Conservation (phyloP, 2,888 invertebrate species). For the Morpho helenor region DNA sequence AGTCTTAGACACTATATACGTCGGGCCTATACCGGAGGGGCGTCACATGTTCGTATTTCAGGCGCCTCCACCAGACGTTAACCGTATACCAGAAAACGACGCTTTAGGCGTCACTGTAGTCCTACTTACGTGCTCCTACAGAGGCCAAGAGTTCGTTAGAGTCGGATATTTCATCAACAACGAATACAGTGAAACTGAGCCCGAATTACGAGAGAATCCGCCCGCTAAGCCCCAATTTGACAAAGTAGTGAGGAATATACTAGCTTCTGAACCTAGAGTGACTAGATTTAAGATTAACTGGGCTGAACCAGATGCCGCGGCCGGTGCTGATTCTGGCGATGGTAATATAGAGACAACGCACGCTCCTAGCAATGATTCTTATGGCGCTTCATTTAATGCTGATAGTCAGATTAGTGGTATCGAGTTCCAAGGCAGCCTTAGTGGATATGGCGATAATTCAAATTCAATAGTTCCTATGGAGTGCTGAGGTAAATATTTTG, state of each 20-base stretch:
- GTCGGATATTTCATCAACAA: constrained; percentile 99
- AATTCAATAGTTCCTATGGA: constrained; percentile 83
- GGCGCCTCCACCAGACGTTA: constrained; percentile 97
- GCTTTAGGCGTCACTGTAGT: constrained; percentile 99
- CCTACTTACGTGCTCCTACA: constrained; percentile 94
- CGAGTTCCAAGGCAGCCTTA: constrained; percentile 64
- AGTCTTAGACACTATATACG: constrained; percentile 97
- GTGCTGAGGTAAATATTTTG: constrained; percentile 62
- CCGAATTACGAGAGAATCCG: constrained; percentile 95
- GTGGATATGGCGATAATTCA: constrained; percentile 80
- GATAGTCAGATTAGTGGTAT: constrained; percentile 68
- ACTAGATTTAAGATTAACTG: constrained; percentile 98
- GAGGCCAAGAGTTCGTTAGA: constrained; percentile 95
- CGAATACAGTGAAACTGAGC: constrained; percentile 94
- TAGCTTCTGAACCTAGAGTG: constrained; percentile 95
- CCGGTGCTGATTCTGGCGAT: constrained; percentile 52
- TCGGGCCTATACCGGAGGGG: constrained; percentile 97
- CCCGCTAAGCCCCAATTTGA: constrained; percentile 96
- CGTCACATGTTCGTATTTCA: constrained; percentile 91
- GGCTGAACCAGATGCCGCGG: constrained; percentile 85
- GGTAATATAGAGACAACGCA: constrained; percentile 55
- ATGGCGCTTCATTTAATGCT: constrained; percentile 62
- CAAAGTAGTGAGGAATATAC: constrained; percentile 91
- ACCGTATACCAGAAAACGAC: constrained; percentile 96
- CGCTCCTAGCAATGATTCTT: constrained; percentile 65